These are phyloP conservation scores for Eupithecia pulchellata DNA, from an alignment of 2,888 invertebrate species.

Conservation along the genomic window DNA sequence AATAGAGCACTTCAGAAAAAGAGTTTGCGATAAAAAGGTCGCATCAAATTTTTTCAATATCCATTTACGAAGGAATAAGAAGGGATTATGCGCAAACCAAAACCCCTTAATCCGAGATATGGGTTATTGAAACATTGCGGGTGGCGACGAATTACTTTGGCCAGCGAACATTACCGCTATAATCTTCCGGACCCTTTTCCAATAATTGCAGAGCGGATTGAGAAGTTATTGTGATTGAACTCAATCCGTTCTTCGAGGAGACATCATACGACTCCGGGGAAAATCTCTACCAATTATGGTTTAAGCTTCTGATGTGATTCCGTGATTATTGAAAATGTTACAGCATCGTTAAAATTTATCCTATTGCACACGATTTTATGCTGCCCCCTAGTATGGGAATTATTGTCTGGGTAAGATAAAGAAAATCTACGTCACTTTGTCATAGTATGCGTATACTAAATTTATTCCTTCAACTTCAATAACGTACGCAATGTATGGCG, in stretches of 20 bases:
- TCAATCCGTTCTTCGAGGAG: constrained; percentile 29
- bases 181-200: constrained; percentile 52
- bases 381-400: too few species aligned
- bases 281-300: constrained; percentile 23
- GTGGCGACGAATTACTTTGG: constrained; percentile 66
- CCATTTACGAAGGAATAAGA: constrained; percentile 80
- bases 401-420: too few species aligned
- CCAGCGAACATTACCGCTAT: constrained; percentile 51
- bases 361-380: neutral
- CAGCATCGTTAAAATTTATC: neutral
- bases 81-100: constrained; percentile 77
- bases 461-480: too few species aligned
- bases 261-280: constrained; percentile 37
- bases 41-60: constrained; percentile 81
- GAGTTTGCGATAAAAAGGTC: constrained; percentile 78
- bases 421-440: too few species aligned
- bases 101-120: constrained; percentile 76
- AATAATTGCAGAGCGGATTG: constrained; percentile 51
- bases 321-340: constrained; percentile 5
- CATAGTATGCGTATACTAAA: too few species aligned
- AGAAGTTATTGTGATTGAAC: constrained; percentile 51
- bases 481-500: too few species aligned
- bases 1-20: constrained; percentile 80
- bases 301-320: constrained; percentile 16
- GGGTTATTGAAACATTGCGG: constrained; percentile 74